phyloP scores from a whole-genome alignment of 2,888 invertebrate species.

The Cecidostiba fungosa region DNA sequence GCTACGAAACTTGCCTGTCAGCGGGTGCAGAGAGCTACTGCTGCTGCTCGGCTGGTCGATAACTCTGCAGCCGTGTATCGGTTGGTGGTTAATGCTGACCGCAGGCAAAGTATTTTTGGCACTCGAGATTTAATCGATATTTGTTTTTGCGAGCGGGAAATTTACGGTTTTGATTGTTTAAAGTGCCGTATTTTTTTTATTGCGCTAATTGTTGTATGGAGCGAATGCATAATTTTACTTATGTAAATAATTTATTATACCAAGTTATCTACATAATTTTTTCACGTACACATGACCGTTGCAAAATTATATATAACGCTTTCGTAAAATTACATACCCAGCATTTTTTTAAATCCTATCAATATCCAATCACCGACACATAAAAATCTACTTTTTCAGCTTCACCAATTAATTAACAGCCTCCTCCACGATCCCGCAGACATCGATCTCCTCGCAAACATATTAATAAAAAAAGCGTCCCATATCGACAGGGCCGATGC shows the following conservation, averaged over 20 bases:
- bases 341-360: not conserved
- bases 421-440: not conserved
- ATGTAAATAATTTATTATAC: no score
- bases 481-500: conserved; percentile 9
- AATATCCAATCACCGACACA: not conserved
- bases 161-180: not conserved
- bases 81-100: conserved; percentile 74
- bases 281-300: no score
- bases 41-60: conserved; percentile 73
- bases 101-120: conserved; percentile 50
- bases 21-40: conserved; percentile 64
- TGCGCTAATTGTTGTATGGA: no score
- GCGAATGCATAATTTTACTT: not conserved
- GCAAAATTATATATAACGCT: not conserved
- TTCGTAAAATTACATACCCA: not conserved
- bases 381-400: not conserved
- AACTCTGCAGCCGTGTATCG: conserved; percentile 75
- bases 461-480: conserved; percentile 30
- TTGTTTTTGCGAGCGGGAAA: conserved; percentile 3
- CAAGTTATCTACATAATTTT: no score
- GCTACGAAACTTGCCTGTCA: conserved; percentile 73
- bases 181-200: no score
- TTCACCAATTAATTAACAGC: not conserved
- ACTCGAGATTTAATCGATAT: conserved; percentile 53
- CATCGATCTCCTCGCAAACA: conserved; percentile 29